Percentiles rank a stretch among this genome's conserved stretches.
Evolutionary conservation across 2,797 vertebrate species (phyloP).

Genomic region (Sciurus vulgaris): DNA sequence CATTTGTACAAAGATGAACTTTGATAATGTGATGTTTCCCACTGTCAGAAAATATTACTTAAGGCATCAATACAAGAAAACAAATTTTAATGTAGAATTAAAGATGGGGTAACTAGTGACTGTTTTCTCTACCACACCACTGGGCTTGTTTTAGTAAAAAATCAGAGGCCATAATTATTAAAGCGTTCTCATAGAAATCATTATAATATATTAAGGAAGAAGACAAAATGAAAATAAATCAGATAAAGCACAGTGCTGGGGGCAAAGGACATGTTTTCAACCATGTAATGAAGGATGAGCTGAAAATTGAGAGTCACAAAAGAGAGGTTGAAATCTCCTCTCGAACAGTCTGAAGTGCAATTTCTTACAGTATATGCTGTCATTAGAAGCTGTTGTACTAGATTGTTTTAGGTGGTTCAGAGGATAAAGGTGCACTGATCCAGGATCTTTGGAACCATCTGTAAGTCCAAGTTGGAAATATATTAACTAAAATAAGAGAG

Average conservation of each 20-base stretch:
- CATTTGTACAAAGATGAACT: background rate
- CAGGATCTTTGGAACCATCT: background rate
- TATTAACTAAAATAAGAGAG: background rate
- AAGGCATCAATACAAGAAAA: constrained; percentile 1
- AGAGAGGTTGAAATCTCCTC: background rate
- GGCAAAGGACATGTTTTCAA: background rate
- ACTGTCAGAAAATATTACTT: background rate
- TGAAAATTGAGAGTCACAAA: background rate
- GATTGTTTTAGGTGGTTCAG: background rate
- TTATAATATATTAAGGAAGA: background rate
- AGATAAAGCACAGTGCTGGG: background rate
- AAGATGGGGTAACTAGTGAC: background rate
- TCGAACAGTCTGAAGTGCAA: background rate
- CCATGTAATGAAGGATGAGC: background rate
- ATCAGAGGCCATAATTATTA: background rate
- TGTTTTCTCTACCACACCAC: background rate
- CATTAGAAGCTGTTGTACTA: background rate
- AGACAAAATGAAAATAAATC: background rate
- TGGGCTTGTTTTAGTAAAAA: background rate
- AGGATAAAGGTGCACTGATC: background rate
- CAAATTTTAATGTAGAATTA: background rate
- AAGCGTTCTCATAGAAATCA: background rate
- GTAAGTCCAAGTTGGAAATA: background rate
- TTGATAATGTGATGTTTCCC: background rate
- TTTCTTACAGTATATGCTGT: background rate